Evolutionary conservation across 2,113 vertebrate genomes (phyloP), one percentile per base, ranked within the genome.

Genomic region (Neolamprologus devosi): DNA sequence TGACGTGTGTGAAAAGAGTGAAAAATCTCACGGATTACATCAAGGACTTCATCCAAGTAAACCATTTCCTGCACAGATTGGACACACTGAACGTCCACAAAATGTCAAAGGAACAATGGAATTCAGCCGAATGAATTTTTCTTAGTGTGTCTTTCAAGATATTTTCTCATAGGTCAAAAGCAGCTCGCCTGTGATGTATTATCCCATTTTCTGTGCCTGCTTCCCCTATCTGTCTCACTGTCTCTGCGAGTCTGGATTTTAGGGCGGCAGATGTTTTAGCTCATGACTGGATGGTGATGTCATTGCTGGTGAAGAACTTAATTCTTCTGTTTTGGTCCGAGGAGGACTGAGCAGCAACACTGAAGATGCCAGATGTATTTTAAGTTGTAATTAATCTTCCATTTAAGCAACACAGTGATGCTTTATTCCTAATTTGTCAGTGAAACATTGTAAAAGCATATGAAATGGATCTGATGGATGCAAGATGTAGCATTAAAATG

Each of bases 281-380:
- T 88, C 88, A 88, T 86, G 89, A 40, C 91, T 90, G 75, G 37
- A n/a, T 30, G 82, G 47, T 92, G 90, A 94, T 80, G 91, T 94
- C 89, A 93, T 92, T n/a, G 3, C 80, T 89, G 54, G 87, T 54
- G 86, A 86, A 84, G 81, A 82, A 21, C 19, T 82, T 63, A 7
- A 21, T 65, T 81, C 85, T 68, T 85, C 65, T 49, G 30, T 26
- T 85, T 37, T 23, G 47, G 49, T 85, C 85, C 80, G 40, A 7
- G 3, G 28, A 73, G 23, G 75, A 35, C 33, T 4, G 6, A 37
- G 45, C 54, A 57, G 47, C 47, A 37, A 45, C 80, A 6, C 42
- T 40, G 35, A 30, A 78, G 37, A 19, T n/a, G 28, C 14, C 54
- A 54, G 85, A 57, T 81, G 37, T 14, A 35, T 81, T 33, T 86